Evolutionary conservation across 2,888 invertebrate genomes (phyloP), one percentile per base, ranked within the genome.

Genomic region (Gortyna flavago): DNA sequence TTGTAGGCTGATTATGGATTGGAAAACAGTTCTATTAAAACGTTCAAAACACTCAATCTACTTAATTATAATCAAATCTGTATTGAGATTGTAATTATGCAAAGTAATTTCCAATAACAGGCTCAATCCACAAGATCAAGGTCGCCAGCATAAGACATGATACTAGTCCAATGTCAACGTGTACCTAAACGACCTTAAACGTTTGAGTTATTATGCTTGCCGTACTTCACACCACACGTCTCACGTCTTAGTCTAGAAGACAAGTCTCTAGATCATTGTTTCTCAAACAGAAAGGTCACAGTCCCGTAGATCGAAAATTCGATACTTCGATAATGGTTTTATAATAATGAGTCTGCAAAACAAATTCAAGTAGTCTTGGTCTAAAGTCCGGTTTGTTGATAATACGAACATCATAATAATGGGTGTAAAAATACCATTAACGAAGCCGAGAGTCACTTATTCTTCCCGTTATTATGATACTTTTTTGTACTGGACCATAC

Each of bases 151-250:
- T 75, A 48, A 69, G 41, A 68, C 41, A 85, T 69, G 75, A 69
- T 84, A 32, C 69, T 72, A 79, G 72, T 79, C 83, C 90, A 92
- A 92, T 91, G 92, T 89, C 90, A 84, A 85, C 87, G 76, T 87
- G 89, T 89, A n/a, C n/a, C n/a, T n/a, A 90, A 89, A 88, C 75
- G 90, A 90, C 91, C 91, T 92, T 88, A 89, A n/a, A 51, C 51
- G 48, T 59, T 44, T 48, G 29, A 72, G 51, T 80, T 84, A 9
- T 67, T 84, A 75, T 79, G 72, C 72, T n/a, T 65, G 16, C 35
- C 72, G 48, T 75, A 73, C 61, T 78, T 75, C 48, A 83, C 78
- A 83, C 75, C 48, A 83, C 78, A 83, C 75, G 79, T 81, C 72
- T 70, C 67, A 64, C 54, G 48, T 76, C 62, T 67, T 38, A 44